phyloP scores from a whole-genome alignment of 2,797 vertebrate genomes.

The Sternarchorhynchus goeldii region DNA sequence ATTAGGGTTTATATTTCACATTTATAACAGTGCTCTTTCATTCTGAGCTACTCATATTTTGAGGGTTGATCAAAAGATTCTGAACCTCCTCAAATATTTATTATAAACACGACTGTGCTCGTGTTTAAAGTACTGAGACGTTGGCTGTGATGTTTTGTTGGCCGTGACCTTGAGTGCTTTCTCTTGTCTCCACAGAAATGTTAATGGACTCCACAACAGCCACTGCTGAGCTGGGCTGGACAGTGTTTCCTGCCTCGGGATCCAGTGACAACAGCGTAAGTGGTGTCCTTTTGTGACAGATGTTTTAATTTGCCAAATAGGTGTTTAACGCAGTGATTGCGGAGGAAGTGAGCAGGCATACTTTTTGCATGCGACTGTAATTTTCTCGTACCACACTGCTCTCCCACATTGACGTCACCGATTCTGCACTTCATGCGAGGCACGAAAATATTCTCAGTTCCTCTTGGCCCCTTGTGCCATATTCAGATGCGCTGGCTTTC shows the following conservation, averaged over 20 bases:
- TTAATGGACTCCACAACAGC: constrained; percentile 99
- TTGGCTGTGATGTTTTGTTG: constrained; percentile 16
- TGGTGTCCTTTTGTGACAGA: constrained; percentile 47
- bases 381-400: not conserved
- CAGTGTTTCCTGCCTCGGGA: constrained; percentile 90
- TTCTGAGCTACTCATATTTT: not conserved
- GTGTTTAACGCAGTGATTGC: not conserved
- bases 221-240: constrained; percentile 98
- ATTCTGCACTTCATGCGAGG: constrained; percentile 48
- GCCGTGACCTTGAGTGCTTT: constrained; percentile 56
- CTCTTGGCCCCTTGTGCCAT: constrained; percentile 56
- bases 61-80: constrained; percentile 17
- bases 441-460: constrained; percentile 55
- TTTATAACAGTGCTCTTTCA: not conserved
- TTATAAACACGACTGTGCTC: not conserved
- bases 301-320: not conserved
- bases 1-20: not conserved
- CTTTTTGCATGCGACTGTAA: too few species aligned
- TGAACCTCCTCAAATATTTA: constrained; percentile 8
- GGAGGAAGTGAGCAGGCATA: too few species aligned
- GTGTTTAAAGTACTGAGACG: not conserved
- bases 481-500: constrained; percentile 69
- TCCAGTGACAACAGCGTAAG: constrained; percentile 85
- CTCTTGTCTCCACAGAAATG: constrained; percentile 81
- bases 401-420: not conserved